Base-by-base conservation (phyloP, 2,113 vertebrate species). In the Scortum barcoo region DNA sequence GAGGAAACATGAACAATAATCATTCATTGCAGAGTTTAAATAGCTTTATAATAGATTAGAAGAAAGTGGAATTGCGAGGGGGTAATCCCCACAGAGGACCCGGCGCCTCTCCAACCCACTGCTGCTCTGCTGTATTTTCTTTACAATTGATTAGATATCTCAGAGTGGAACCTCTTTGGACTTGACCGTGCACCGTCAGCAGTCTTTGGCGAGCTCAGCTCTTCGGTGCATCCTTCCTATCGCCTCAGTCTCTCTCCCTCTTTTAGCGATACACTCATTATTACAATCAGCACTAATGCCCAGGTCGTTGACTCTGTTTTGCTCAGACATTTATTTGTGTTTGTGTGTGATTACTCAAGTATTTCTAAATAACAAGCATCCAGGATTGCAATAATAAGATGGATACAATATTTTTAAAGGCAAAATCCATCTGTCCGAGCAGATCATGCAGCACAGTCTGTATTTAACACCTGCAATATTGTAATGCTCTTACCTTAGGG, bases 251-350 rank as follows among this genome's bases (percentile, higher is more conserved):
- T 72, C 75, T 42, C 72, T 53, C 19, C 44, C 40, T 20, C 36
- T 50, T 57, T 71, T 80, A 86, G 56, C 16, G 24, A 84, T 53
- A 51, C 63, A 63, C 17, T 80, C 74, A 76, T 88, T 84, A 76
- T 48, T 50, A 70, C 83, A 75, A 75, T 80, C 80, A 66, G 60
- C 58, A 68, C 57, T 62, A 62, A 54, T 61, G 69, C 72, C 14
- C 19, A 33, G 61, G 54, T 70, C 61, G 28, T 53, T 60, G 12
- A 70, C 62, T 58, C 19, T 75, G 44, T 57, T 51, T 48, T 46
- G 60, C 26, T n/a, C 36, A 13, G 24, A 50, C 28, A 36, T 74
- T 72, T 57, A 48, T 56, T 22, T 66, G 40, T 51, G 60, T 24
- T 16, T 33, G 12, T 46, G 28, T 14, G 4, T 60, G 60, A 82